These are phyloP conservation scores for Petromus typicus DNA, from an alignment of 2,113 vertebrate species.

Conservation along the genomic window DNA sequence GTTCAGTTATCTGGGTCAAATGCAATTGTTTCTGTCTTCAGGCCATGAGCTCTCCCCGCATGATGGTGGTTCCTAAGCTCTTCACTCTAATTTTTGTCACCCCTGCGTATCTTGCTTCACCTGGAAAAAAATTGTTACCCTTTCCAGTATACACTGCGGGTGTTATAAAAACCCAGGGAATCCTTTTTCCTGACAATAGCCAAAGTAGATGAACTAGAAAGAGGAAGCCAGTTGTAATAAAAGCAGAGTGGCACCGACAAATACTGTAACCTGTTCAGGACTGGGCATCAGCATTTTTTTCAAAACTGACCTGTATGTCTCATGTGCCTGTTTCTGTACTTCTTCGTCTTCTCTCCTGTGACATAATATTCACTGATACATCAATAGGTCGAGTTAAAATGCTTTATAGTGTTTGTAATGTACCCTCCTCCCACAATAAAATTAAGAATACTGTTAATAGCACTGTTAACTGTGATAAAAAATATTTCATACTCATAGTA, in stretches of 20 bases:
- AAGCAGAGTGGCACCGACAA: not conserved
- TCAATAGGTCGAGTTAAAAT: not conserved
- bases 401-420: not conserved
- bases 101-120: not conserved
- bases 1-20: slow-evolving; percentile 65
- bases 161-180: not conserved
- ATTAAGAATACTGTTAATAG: not conserved
- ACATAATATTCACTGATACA: not conserved
- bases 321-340: not conserved
- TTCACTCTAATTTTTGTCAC: slow-evolving; percentile 1
- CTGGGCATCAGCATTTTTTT: not conserved
- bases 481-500: not conserved
- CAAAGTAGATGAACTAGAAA: not conserved
- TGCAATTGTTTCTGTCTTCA: slow-evolving; percentile 43
- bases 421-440: not conserved
- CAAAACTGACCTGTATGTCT: not conserved
- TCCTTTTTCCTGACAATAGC: slow-evolving; percentile 2
- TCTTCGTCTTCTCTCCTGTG: not conserved
- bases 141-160: not conserved
- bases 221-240: not conserved
- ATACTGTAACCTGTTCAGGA: not conserved
- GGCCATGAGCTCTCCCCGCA: not conserved
- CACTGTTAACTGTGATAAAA: not conserved
- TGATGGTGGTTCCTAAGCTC: slow-evolving; percentile 14
- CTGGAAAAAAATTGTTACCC: slow-evolving; percentile 14